phyloP scores from a whole-genome alignment of 2,797 vertebrate genomes.

The Leuciscus waleckii region DNA sequence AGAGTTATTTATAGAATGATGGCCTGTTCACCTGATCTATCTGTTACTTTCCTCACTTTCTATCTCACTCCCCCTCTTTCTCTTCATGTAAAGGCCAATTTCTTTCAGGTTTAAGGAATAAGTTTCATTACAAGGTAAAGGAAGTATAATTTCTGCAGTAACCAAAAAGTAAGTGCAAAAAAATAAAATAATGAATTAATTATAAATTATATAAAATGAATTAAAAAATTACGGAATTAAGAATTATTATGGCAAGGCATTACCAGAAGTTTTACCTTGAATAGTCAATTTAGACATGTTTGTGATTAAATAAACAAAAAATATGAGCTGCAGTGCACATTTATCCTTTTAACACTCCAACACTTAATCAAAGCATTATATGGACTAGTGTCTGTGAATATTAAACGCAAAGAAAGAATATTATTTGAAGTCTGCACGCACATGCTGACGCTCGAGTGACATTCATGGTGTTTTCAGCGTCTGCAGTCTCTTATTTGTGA shows the following conservation, averaged over 20 bases:
- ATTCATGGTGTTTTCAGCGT: not conserved
- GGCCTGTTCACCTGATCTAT: not conserved
- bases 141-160: not conserved
- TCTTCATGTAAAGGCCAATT: not conserved
- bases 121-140: not conserved
- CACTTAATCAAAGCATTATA: not conserved
- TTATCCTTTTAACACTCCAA: not conserved
- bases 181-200: too few relatives aligned
- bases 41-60: constrained; percentile 1
- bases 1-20: constrained; percentile 41
- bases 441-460: not conserved
- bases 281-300: too few relatives aligned
- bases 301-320: too few relatives aligned
- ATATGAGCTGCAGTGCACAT: too few relatives aligned
- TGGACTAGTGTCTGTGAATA: not conserved
- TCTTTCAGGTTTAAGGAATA: not conserved
- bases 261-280: too few relatives aligned
- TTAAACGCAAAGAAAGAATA: too few relatives aligned
- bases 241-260: too few relatives aligned
- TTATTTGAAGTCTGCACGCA: not conserved
- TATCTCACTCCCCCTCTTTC: not conserved
- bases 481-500: not conserved
- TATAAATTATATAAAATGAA: too few relatives aligned
- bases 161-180: not conserved
- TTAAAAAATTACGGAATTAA: too few relatives aligned